Evolutionary conservation across 2,888 invertebrate genomes (phyloP).

Genomic region (Polydrusus pterygomalis): DNA sequence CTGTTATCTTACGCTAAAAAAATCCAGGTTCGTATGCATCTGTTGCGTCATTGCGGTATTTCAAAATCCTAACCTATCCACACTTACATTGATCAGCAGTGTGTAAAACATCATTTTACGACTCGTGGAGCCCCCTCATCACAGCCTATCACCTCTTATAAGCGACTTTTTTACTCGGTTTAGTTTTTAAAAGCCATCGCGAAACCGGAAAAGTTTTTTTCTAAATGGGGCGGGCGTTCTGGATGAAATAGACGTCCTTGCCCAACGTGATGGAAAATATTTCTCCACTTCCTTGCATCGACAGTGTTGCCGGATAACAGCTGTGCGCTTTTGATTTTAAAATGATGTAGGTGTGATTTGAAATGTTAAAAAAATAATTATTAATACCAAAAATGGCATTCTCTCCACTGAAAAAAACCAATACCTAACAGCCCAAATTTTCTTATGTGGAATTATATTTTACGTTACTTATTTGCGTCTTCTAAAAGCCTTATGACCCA

Average conservation of each 20-base stretch:
- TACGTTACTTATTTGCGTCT: too few species aligned
- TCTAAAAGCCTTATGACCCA: too few species aligned
- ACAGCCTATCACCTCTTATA: background rate
- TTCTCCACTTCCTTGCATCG: constrained; percentile 36
- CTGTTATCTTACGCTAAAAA: too few species aligned
- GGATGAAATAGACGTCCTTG: constrained; percentile 18
- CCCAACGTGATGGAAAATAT: constrained; percentile 41
- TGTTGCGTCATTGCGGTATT: constrained; percentile 55
- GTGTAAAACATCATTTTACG: constrained; percentile 47
- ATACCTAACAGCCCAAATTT: too few species aligned
- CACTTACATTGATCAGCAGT: constrained; percentile 51
- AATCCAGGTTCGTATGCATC: constrained; percentile 22
- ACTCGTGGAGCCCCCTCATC: background rate
- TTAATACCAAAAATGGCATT: background rate
- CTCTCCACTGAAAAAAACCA: too few species aligned
- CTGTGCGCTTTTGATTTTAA: background rate
- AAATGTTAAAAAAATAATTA: background rate
- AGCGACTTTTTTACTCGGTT: constrained; percentile 6
- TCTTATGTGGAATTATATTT: too few species aligned
- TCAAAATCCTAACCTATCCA: constrained; percentile 43
- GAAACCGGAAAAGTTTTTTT: constrained; percentile 11
- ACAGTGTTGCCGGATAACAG: constrained; percentile 36
- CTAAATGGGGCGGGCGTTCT: constrained; percentile 14
- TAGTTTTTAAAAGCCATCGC: background rate
- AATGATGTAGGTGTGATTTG: background rate